These are phyloP conservation scores for Tauraco hartlaubi DNA, from an alignment of 2,797 vertebrate species.

Conservation along the genomic window DNA sequence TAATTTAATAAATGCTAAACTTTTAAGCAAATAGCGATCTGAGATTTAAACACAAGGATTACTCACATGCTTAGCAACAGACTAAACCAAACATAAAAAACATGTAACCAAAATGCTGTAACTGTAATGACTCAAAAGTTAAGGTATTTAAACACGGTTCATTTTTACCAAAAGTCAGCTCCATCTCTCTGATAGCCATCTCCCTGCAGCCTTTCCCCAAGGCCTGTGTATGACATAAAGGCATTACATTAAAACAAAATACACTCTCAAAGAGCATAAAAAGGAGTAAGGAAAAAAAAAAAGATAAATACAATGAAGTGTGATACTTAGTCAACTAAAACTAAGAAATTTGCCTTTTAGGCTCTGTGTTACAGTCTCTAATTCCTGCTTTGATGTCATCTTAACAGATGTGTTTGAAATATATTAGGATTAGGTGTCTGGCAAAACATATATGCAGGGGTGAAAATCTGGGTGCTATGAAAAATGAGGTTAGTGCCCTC, in stretches of 20 bases:
- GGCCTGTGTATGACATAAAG: background rate
- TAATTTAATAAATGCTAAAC: background rate
- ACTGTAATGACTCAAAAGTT: background rate
- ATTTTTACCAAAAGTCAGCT: background rate
- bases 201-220: background rate
- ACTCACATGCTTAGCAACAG: background rate
- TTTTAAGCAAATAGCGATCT: background rate
- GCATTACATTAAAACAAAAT: background rate
- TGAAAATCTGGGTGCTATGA: constrained; percentile 13
- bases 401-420: constrained; percentile 18
- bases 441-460: background rate
- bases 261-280: background rate
- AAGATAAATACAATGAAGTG: background rate
- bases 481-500: constrained; percentile 41
- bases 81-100: background rate
- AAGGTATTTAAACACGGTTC: background rate
- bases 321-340: background rate
- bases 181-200: background rate
- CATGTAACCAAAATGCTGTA: background rate
- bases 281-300: background rate
- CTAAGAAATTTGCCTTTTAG: background rate
- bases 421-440: constrained; percentile 44
- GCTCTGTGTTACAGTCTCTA: background rate
- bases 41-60: background rate
- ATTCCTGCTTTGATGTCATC: background rate